A percentile compares a stretch with the other conserved stretches of the same genome.
phyloP scores from a whole-genome alignment of 2,888 invertebrate genomes.

The Melanostoma mellinum region DNA sequence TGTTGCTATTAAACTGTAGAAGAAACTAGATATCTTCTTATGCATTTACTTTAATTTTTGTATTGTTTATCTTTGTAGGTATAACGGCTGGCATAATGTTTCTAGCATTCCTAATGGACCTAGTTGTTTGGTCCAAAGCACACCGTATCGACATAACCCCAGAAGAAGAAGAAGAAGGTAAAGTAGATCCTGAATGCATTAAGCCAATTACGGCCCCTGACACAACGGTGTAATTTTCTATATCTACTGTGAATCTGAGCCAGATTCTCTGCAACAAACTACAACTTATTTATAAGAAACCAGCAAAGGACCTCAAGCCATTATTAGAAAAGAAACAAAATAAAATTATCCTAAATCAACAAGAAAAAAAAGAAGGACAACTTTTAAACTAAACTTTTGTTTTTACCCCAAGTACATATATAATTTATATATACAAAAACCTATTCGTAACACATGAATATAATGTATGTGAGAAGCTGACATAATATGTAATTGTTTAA shows the following conservation, averaged over 20 bases:
- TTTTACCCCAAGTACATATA: constrained; percentile 26
- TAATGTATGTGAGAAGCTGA: constrained; percentile 23
- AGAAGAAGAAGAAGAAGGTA: constrained; percentile 80
- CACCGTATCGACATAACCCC: constrained; percentile 89
- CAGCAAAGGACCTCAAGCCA: constrained; percentile 69
- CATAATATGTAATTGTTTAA: constrained; percentile 45
- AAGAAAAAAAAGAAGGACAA: constrained; percentile 42
- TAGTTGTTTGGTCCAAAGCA: constrained; percentile 94
- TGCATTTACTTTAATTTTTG: neutral
- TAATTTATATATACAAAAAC: constrained; percentile 25
- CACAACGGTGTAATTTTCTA: constrained; percentile 77
- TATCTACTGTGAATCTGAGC: neutral
- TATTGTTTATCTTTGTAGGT: constrained; percentile 83
- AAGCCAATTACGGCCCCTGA: constrained; percentile 79
- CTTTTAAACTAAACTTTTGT: constrained; percentile 36
- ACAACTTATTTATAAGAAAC: constrained; percentile 62
- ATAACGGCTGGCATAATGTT: constrained; percentile 93
- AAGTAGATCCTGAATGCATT: constrained; percentile 77
- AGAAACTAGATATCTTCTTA: neutral
- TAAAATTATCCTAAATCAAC: constrained; percentile 72
- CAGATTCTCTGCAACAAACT: constrained; percentile 19
- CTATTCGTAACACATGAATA: constrained; percentile 41
- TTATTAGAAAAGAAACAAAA: constrained; percentile 67
- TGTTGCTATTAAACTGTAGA: too few species aligned
- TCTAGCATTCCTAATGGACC: constrained; percentile 93